Evolutionary conservation across 1,140 invertebrate genomes (phyloP).

Genomic region (Sycobia sp.): DNA sequence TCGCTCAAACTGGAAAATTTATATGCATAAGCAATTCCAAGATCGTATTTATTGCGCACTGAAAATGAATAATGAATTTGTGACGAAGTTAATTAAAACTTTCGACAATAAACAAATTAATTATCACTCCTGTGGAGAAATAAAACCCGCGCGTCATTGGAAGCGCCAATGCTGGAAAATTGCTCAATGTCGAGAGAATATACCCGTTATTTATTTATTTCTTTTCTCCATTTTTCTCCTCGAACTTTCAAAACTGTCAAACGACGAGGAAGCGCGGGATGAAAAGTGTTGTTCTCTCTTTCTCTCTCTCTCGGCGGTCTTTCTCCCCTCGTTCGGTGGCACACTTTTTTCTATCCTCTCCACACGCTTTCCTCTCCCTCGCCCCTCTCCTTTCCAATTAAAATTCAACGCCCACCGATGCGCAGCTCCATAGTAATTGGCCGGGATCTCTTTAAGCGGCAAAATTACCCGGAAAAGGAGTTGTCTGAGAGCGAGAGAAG

Average conservation of each 20-base stretch:
- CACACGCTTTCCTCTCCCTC: constrained; percentile 17
- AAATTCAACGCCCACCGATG: constrained; percentile 56
- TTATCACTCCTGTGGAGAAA: constrained; percentile 1
- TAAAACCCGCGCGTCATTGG: constrained; percentile 3
- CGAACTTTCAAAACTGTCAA: constrained; percentile 18
- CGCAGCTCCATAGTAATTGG: constrained; percentile 58
- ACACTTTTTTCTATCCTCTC: constrained; percentile 11
- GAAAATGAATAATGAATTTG: too few species aligned
- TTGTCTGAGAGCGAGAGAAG: constrained; percentile 8
- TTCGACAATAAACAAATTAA: constrained; percentile 24
- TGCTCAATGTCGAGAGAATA: constrained; percentile 22
- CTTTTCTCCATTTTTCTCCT: too few species aligned
- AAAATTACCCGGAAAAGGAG: constrained; percentile 57
- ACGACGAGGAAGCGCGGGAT: constrained; percentile 2
- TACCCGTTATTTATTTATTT: too few species aligned
- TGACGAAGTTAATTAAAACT: constrained; percentile 33
- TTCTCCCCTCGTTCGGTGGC: neutral
- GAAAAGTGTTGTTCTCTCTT: constrained; percentile 6
- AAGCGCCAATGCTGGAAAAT: neutral
- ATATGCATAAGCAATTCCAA: too few species aligned
- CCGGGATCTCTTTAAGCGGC: constrained; percentile 54
- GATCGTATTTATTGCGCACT: too few species aligned
- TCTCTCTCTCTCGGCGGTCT: neutral
- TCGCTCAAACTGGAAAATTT: too few species aligned
- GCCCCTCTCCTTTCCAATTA: constrained; percentile 51